Base-by-base conservation (phyloP, 2,797 vertebrate species). In the Rhinatrema bivittatum region DNA sequence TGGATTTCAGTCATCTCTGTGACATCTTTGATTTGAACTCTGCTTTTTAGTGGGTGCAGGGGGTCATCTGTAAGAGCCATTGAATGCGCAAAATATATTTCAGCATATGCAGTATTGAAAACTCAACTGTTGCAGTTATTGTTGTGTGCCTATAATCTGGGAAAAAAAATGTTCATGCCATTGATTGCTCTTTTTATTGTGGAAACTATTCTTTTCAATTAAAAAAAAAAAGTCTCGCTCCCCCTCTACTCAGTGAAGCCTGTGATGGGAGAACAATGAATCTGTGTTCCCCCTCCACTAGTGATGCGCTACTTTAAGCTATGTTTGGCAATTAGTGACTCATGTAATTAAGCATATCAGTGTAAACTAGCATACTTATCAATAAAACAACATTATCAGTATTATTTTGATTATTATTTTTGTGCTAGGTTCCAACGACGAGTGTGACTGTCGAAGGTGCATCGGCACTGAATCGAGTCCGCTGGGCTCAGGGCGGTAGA, bases 391-490 rank as follows among this genome's bases (percentile, higher is more conserved):
- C 41, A 39, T 54, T 46, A 55, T 30, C 56, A 17, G 53, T 25
- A 16, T 48, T 44, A 13, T 18, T 18, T 46, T 23, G 29, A 14
- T 53, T 65, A 16, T 39, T 51, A 4, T 49, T 45, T 35, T 44
- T 47, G 39, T 2, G 4, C 36, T 65, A 99, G 96, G 96, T 99
- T 33, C 96, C 96, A 14, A 94, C 92, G 25, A 92, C 94, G 16
- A 99, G 92, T 2, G 91, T 94, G 56, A 89, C 87, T 25, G 81
- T 98, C 2, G 93, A 98, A 68, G 96, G 94, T 23, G 86, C 93
- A 0, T 92, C 93, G 1, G 96, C 95, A 34, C 85, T 99, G 26
- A 99, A 99, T 71, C 82, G 92, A 6, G 95, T 98, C 12, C 91
- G 87, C 40, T 98, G 94, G 95, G 90, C 91, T 2, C 87, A 93